Evolutionary conservation across 2,888 invertebrate species (phyloP).

Genomic region (Gisinianus flammeolus): DNA sequence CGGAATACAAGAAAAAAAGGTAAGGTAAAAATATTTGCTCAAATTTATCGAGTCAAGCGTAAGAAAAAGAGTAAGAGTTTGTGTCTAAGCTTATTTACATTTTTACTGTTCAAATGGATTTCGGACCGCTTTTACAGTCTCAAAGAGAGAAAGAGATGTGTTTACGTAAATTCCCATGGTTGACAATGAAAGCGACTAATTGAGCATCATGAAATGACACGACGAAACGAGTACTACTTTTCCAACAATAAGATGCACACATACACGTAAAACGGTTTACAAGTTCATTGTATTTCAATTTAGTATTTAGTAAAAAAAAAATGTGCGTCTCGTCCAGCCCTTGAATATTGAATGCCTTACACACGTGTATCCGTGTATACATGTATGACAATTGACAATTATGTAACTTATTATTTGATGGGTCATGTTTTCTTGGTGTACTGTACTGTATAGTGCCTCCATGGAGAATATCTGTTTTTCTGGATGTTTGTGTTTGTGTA

Average conservation of each 20-base stretch:
- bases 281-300: slow-evolving; percentile 12
- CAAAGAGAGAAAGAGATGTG: too few relatives aligned
- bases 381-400: too few relatives aligned
- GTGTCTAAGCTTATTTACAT: background rate
- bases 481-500: too few relatives aligned
- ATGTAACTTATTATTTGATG: background rate
- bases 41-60: background rate
- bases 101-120: too few relatives aligned
- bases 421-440: background rate
- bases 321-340: too few relatives aligned
- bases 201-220: slow-evolving; percentile 44
- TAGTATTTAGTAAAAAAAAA: background rate
- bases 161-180: slow-evolving; percentile 18
- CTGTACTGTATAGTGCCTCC: background rate
- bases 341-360: too few relatives aligned
- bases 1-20: background rate
- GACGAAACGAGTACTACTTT: background rate
- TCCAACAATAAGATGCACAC: background rate
- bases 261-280: background rate
- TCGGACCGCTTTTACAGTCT: too few relatives aligned
- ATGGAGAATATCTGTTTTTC: too few relatives aligned
- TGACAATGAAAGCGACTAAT: slow-evolving; percentile 43
- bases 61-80: background rate
- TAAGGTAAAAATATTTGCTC: background rate
- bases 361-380: too few relatives aligned